Conservation (phyloP, 92 coral and sea anemone genomes). For the Virgularia gustaviana region DNA sequence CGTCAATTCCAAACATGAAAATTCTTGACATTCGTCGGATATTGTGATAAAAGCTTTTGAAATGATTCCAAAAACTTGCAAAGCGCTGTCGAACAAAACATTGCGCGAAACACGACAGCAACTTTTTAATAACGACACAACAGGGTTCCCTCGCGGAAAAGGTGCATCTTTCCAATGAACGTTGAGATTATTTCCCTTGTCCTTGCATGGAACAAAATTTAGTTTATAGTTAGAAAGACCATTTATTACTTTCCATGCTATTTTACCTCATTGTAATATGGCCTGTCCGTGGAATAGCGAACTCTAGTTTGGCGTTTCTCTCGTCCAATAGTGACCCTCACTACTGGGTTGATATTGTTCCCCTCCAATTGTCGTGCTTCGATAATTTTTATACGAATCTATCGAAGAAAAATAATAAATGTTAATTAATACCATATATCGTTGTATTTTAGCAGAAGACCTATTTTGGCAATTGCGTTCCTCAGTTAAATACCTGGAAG, state of each 20-base stretch:
- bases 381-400: conserved; percentile 84
- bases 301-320: conserved; percentile 85
- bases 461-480: too few relatives aligned
- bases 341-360: conserved; percentile 89
- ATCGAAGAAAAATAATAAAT: not conserved
- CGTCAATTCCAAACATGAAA: too few relatives aligned
- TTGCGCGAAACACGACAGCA: too few relatives aligned
- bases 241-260: not conserved
- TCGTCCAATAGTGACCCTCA: conserved; percentile 69
- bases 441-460: too few relatives aligned
- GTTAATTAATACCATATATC: not conserved
- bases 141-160: too few relatives aligned
- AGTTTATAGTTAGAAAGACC: too few relatives aligned
- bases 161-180: not conserved
- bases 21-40: too few relatives aligned
- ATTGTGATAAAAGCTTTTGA: too few relatives aligned
- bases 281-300: conserved; percentile 78
- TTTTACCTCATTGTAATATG: conserved; percentile 85
- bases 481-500: conserved; percentile 56
- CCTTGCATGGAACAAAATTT: too few relatives aligned
- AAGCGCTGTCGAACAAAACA: too few relatives aligned
- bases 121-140: too few relatives aligned
- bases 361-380: conserved; percentile 92
- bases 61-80: too few relatives aligned
- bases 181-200: not conserved